Conservation (phyloP, 2,888 invertebrate species). For the Unio delphinus region DNA sequence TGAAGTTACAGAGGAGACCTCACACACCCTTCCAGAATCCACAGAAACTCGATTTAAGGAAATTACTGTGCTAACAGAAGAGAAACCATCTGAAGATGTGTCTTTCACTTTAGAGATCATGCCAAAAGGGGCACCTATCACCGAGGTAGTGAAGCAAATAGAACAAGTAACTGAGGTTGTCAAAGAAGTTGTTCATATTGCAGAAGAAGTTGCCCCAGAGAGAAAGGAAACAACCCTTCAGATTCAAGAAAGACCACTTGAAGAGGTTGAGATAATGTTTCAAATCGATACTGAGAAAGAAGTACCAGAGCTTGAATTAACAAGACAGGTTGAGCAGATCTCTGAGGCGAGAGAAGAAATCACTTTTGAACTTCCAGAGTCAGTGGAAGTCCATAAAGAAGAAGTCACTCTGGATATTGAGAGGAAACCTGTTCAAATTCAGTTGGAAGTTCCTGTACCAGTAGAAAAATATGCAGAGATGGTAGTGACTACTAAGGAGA, state of each 20-base stretch:
- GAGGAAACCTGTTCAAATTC: constrained; percentile 19
- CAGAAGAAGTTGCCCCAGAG: constrained; percentile 22
- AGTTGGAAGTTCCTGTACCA: constrained; percentile 19
- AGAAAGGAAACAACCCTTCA: constrained; percentile 14
- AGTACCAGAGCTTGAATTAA: constrained; percentile 16
- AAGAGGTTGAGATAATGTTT: constrained; percentile 1
- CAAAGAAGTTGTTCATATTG: constrained; percentile 4
- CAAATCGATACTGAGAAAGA: constrained; percentile 10
- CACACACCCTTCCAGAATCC: constrained; percentile 25
- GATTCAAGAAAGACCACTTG: constrained; percentile 2
- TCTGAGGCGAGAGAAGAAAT: constrained; percentile 15
- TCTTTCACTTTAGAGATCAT: constrained; percentile 20
- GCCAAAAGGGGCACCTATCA: constrained; percentile 14
- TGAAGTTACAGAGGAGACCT: constrained; percentile 28
- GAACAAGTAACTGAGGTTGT: not conserved
- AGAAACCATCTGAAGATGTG: constrained; percentile 35
- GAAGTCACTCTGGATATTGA: constrained; percentile 17
- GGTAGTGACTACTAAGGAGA: constrained; percentile 14
- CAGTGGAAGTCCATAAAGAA: constrained; percentile 44
- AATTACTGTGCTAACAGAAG: constrained; percentile 28
- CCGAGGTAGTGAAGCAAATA: constrained; percentile 7
- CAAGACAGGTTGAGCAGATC: constrained; percentile 21
- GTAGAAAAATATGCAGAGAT: constrained; percentile 6
- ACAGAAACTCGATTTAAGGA: constrained; percentile 29
- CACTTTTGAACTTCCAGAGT: constrained; percentile 45